A percentile compares a stretch with the other conserved stretches of the same genome.
phyloP scores from a whole-genome alignment of 2,113 vertebrate species.

The Eretmochelys imbricata region DNA sequence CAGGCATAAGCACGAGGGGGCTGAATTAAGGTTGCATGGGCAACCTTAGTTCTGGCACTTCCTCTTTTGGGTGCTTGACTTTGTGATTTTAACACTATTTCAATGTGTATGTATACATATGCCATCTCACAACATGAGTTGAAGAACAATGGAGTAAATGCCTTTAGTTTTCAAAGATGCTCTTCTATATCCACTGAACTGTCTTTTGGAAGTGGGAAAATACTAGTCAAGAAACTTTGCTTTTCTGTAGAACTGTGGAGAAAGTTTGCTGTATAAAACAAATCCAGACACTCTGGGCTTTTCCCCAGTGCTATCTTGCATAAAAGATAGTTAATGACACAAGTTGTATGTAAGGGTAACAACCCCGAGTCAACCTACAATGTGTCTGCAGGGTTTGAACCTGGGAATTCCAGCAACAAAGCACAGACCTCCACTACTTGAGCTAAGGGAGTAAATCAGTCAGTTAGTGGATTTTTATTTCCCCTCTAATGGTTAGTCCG shows the following conservation, averaged over 20 bases:
- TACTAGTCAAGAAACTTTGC: not conserved
- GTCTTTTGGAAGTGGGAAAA: rapidly evolving
- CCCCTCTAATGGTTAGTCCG: not conserved
- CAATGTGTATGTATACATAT: too few relatives aligned
- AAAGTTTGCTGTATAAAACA: not conserved
- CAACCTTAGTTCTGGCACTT: not conserved
- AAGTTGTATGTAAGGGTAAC: not conserved
- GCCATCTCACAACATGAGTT: too few relatives aligned
- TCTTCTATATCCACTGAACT: too few relatives aligned
- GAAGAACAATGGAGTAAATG: not conserved
- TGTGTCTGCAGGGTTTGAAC: not conserved
- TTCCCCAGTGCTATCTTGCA: not conserved
- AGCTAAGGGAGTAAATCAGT: not conserved
- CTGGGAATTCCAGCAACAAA: not conserved
- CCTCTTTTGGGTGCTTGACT: not conserved
- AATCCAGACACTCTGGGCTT: not conserved
- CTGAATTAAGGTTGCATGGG: not conserved
- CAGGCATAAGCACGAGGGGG: not conserved
- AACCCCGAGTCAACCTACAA: too few relatives aligned
- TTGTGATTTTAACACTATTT: too few relatives aligned
- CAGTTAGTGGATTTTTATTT: not conserved
- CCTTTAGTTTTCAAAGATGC: not conserved
- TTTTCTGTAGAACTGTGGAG: not conserved
- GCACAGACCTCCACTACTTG: not conserved
- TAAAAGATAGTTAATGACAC: rapidly evolving